Evolutionary conservation across 2,888 invertebrate genomes (phyloP).

Genomic region (Drosophila multiciliata): DNA sequence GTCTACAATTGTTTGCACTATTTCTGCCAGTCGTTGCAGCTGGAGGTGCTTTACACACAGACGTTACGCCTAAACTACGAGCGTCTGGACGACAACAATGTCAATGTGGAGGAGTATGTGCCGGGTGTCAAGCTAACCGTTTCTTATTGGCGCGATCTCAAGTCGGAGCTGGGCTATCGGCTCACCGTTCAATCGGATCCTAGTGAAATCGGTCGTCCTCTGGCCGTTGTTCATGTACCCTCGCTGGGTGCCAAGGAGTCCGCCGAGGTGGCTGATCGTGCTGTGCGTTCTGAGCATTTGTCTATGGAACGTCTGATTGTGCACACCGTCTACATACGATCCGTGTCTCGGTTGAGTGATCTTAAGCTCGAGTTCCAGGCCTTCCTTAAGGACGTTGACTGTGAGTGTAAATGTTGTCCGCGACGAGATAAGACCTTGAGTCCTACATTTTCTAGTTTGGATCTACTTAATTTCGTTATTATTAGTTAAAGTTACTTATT

Average conservation of each 20-base stretch:
- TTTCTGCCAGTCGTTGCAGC: constrained; percentile 97
- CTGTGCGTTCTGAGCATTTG: constrained; percentile 95
- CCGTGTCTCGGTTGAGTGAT: constrained; percentile 92
- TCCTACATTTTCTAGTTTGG: neutral
- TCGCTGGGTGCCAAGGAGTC: constrained; percentile 85
- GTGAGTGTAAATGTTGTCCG: constrained; percentile 87
- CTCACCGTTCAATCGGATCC: constrained; percentile 95
- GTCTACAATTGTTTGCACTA: constrained; percentile 94
- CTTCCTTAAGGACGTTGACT: constrained; percentile 89
- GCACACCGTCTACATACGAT: constrained; percentile 97
- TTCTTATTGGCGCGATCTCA: constrained; percentile 94
- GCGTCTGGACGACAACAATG: constrained; percentile 94
- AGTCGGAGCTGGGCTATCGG: constrained; percentile 94
- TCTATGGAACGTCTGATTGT: constrained; percentile 97
- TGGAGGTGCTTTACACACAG: constrained; percentile 95
- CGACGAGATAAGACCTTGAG: neutral
- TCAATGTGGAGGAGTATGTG: constrained; percentile 95
- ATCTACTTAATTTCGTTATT: neutral
- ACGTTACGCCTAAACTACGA: constrained; percentile 94
- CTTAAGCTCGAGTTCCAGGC: constrained; percentile 88
- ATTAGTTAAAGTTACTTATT: neutral
- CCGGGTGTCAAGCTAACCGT: constrained; percentile 95
- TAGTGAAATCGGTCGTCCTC: constrained; percentile 91
- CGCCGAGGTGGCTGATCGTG: constrained; percentile 90
- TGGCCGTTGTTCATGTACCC: constrained; percentile 89